Evolutionary conservation across 1,140 invertebrate genomes (phyloP), one percentile per base, ranked within the genome.

Genomic region (Meloidogyne exigua): DNA sequence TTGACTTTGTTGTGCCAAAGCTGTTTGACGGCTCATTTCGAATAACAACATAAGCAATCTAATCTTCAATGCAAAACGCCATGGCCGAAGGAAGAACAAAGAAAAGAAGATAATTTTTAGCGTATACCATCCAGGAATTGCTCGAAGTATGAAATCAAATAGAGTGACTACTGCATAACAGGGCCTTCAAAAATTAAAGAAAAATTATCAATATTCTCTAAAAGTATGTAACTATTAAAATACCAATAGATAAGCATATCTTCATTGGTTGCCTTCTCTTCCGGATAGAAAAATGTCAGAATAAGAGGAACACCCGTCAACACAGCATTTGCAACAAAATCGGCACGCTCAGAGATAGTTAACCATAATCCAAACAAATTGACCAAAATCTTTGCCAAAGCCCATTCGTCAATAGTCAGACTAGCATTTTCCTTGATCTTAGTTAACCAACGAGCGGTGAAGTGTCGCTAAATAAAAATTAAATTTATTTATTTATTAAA

Each of bases 361-460:
- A 57, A n/a, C 49, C 49, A 57, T 12, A 57, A 57, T n/a, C 49
- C 49, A 57, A 57, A 57, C 18, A 57, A n/a, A 57, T 57, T 57
- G 49, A 57, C 49, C 49, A 57, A 57, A 57, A 57, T 57, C 49
- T 57, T 57, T 57, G 49, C 49, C 49, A 57, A 57, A n/a, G 49
- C 49, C 49, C 49, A 57, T 57, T 57, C 49, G 5, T 57, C 49
- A n/a, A 57, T 57, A n/a, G 49, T 57, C n/a, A 57, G 49, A 57
- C 49, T 9, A 57, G 49, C 49, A 57, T 57, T 57, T 7, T 57
- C 49, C 13, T 57, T 57, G 18, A 57, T 57, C 21, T 57, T 57
- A 57, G 49, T 57, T 57, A 57, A n/a, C 49, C 49, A 57, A 57
- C 49, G 49, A 57, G 49, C 49, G n/a, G 49, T 57, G 49, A 57